phyloP scores from a whole-genome alignment of 1,140 invertebrate genomes.

The Sarcophaga bullata region DNA sequence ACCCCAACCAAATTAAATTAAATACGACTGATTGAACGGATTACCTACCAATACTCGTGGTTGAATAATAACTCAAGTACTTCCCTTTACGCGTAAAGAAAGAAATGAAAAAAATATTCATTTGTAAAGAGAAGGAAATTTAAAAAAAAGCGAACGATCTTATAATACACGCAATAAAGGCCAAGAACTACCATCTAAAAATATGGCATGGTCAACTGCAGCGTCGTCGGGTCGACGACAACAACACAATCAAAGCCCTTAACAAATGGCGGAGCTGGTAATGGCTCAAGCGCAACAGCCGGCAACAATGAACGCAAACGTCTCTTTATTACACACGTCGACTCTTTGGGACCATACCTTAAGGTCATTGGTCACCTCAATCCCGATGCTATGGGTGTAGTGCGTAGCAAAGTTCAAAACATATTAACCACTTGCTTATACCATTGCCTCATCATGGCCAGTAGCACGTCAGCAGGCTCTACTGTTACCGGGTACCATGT shows the following conservation, averaged over 20 bases:
- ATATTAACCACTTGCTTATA: constrained; percentile 55
- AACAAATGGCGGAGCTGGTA: constrained; percentile 10
- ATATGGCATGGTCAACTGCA: constrained; percentile 23
- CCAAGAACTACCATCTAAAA: not conserved
- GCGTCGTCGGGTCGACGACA: constrained; percentile 11
- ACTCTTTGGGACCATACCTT: constrained; percentile 43
- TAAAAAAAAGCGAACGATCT: not conserved
- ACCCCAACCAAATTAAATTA: constrained; percentile 4
- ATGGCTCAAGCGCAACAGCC: not conserved
- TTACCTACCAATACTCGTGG: not conserved
- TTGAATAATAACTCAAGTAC: not conserved
- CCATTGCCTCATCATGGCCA: constrained; percentile 56
- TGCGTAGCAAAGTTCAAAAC: constrained; percentile 56
- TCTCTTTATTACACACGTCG: constrained; percentile 46
- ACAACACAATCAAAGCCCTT: not conserved
- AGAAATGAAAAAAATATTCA: too few species aligned
- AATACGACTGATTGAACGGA: not conserved
- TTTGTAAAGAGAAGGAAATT: too few species aligned
- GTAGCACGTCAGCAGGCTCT: constrained; percentile 56
- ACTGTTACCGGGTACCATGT: constrained; percentile 53
- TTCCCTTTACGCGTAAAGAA: not conserved
- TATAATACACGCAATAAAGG: too few species aligned
- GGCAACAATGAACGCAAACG: constrained; percentile 33
- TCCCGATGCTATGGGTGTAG: constrained; percentile 52
- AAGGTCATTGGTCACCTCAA: constrained; percentile 72